Conservation (phyloP, 2,113 vertebrate species). For the Chloropsis hardwickii region DNA sequence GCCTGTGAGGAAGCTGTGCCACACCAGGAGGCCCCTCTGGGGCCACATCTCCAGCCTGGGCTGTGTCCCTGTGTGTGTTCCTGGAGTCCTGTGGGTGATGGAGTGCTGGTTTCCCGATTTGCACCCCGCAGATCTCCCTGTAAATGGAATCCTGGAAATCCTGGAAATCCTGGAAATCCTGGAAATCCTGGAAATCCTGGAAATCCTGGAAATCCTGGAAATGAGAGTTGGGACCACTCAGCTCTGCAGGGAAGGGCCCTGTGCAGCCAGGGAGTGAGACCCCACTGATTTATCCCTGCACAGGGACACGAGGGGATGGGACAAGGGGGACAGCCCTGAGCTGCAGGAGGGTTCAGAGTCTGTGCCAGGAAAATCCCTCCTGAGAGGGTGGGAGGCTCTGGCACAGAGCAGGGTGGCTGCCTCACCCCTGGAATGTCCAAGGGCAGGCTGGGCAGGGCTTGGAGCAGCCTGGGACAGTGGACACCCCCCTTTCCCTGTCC, state of each 20-base stretch:
- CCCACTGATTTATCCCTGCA: not conserved
- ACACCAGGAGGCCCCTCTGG: not conserved
- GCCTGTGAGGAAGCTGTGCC: not conserved
- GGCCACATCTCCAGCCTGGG: not conserved
- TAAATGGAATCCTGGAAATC: accelerated
- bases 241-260: not conserved
- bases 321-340: accelerated
- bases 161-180: too few relatives aligned
- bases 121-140: accelerated
- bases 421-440: accelerated
- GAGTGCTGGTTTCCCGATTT: accelerated
- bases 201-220: too few relatives aligned
- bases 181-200: too few relatives aligned
- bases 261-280: not conserved
- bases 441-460: not conserved
- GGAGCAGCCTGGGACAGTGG: not conserved
- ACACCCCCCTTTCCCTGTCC: not conserved
- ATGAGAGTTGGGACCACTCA: not conserved
- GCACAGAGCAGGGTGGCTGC: not conserved
- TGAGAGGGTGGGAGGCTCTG: not conserved
- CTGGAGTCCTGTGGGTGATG: accelerated
- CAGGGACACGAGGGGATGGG: not conserved
- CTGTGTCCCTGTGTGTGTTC: not conserved
- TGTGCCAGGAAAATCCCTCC: not conserved
- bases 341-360: not conserved